A percentile compares a stretch with the other conserved stretches of the same genome.
Evolutionary conservation across 2,888 invertebrate species (phyloP).

Genomic region (Lysandra coridon): DNA sequence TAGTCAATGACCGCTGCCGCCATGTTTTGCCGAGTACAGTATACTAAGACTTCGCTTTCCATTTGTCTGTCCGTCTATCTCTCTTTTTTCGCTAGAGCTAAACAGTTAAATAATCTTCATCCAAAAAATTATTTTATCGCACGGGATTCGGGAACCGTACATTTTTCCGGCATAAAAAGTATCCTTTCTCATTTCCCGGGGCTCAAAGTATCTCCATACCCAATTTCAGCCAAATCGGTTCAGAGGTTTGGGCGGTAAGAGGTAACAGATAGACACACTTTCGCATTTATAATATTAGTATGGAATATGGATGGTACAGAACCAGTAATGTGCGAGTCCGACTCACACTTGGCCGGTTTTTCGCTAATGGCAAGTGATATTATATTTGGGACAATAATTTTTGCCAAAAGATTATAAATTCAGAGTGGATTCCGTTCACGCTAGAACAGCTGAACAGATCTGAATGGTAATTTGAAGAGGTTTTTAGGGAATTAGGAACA

Average conservation of each 20-base stretch:
- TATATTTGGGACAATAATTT: background rate
- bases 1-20: too few species aligned
- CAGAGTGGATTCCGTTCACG: background rate
- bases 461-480: background rate
- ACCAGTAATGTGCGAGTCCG: background rate
- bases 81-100: too few species aligned
- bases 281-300: background rate
- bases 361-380: background rate
- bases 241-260: too few species aligned
- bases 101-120: too few species aligned
- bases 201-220: too few species aligned
- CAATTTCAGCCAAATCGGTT: too few species aligned
- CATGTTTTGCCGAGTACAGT: too few species aligned
- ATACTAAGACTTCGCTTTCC: too few species aligned
- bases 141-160: background rate
- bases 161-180: background rate
- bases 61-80: too few species aligned
- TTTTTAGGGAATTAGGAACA: background rate
- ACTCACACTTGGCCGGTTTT: background rate
- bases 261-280: background rate
- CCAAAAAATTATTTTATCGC: too few species aligned
- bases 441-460: background rate
- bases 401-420: background rate
- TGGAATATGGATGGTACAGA: background rate
- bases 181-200: background rate